Percentiles rank a stretch among this genome's conserved stretches.
These are phyloP conservation scores for Phaetusa simplex DNA, from an alignment of 2,113 vertebrate species.

Conservation along the genomic window DNA sequence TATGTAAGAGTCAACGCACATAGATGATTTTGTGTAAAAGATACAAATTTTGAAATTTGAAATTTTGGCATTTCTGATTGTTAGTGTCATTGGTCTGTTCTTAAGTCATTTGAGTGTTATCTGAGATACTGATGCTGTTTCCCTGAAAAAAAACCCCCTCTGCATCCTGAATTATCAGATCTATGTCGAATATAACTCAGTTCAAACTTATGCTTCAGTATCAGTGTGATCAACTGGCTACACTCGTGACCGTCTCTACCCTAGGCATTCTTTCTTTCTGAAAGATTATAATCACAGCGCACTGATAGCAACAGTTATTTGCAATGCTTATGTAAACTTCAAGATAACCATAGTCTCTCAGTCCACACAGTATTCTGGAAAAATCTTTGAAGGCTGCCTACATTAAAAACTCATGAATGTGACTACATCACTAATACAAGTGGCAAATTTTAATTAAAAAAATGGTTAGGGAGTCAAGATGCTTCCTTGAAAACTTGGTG, in stretches of 20 bases:
- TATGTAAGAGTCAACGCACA: neutral
- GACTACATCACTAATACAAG: neutral
- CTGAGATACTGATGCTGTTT: neutral
- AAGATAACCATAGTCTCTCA: neutral
- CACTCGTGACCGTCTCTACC: neutral
- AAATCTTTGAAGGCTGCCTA: neutral
- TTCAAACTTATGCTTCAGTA: neutral
- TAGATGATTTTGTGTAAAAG: neutral
- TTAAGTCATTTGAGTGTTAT: neutral
- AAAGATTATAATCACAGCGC: neutral
- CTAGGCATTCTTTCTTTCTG: neutral
- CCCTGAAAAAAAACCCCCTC: neutral
- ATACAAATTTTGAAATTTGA: neutral
- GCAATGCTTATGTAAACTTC: neutral
- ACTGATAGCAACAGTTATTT: neutral
- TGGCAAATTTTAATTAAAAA: neutral
- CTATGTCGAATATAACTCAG: neutral
- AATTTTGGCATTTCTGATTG: neutral
- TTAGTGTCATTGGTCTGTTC: neutral
- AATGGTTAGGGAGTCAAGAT: neutral
- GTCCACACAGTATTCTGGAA: neutral
- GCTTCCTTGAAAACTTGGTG: neutral
- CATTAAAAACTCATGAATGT: neutral
- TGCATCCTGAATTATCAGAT: neutral
- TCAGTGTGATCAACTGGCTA: neutral